Conservation (phyloP, 2,888 invertebrate genomes). For the Calliphora vomitoria region DNA sequence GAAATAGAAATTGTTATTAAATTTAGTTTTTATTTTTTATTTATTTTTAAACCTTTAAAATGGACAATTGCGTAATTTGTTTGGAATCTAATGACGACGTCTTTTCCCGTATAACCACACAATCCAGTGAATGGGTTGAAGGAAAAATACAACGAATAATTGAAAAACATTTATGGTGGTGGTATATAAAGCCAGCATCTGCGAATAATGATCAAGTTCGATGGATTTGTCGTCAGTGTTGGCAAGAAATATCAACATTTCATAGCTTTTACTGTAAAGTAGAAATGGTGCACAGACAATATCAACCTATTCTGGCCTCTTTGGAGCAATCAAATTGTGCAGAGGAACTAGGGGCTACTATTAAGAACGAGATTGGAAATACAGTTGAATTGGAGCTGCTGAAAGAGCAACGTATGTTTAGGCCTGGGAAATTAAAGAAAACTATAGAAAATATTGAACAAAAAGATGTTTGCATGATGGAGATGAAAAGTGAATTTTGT, state of each 20-base stretch:
- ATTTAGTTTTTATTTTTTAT: not conserved
- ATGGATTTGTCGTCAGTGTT: slow-evolving; percentile 49
- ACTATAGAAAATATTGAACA: not conserved
- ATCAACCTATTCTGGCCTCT: not conserved
- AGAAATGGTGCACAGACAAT: not conserved
- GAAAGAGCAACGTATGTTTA: not conserved
- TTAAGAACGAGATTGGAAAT: not conserved
- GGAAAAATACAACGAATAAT: slow-evolving; percentile 40
- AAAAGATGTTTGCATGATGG: no score
- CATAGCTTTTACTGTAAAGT: slow-evolving; percentile 29
- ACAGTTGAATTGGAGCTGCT: not conserved
- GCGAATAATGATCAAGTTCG: not conserved
- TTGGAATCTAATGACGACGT: slow-evolving; percentile 23
- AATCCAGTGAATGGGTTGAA: slow-evolving; percentile 38
- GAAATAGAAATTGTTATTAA: not conserved
- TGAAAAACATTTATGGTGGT: slow-evolving; percentile 61
- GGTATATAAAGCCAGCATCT: not conserved
- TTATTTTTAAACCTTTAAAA: not conserved
- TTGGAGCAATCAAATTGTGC: not conserved
- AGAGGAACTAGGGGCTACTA: not conserved
- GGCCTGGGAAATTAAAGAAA: not conserved
- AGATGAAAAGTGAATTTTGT: no score
- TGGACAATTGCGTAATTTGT: slow-evolving; percentile 46
- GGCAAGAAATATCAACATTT: slow-evolving; percentile 38
- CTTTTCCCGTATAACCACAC: slow-evolving; percentile 10